These are phyloP conservation scores for Phocoena phocoena DNA, from an alignment of 2,113 vertebrate species.

Conservation along the genomic window DNA sequence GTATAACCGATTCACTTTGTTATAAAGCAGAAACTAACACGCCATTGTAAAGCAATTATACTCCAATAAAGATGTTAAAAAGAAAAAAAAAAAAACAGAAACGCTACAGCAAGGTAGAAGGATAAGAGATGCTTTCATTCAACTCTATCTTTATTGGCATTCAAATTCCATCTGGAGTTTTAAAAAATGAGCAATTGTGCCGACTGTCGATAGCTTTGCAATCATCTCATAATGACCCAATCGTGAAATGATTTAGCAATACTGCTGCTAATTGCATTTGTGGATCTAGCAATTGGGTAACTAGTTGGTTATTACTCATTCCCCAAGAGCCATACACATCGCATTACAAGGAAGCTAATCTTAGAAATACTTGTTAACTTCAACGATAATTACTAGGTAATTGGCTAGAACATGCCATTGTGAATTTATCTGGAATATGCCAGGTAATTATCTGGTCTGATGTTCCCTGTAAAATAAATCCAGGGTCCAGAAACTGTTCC, in stretches of 20 bases:
- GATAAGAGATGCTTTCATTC: background rate
- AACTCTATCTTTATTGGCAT: background rate
- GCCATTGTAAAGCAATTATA: too few species aligned
- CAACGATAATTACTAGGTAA: constrained; percentile 64
- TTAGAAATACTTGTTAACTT: constrained; percentile 60
- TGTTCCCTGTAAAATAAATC: constrained; percentile 73
- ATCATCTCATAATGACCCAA: constrained; percentile 32
- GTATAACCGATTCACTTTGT: too few species aligned
- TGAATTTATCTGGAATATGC: constrained; percentile 60
- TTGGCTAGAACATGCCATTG: constrained; percentile 66
- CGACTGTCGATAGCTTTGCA: background rate
- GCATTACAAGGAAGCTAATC: constrained; percentile 32
- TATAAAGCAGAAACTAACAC: too few species aligned
- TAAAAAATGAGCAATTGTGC: background rate
- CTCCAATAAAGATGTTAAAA: too few species aligned
- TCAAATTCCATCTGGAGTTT: background rate
- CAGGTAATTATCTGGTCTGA: constrained; percentile 73
- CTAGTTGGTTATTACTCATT: constrained; percentile 41
- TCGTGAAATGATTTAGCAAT: background rate
- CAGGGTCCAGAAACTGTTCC: constrained; percentile 50
- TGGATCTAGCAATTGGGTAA: constrained; percentile 47
- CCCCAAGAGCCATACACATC: background rate
- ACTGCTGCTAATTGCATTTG: constrained; percentile 56
- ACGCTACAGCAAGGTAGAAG: background rate
- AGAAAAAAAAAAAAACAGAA: background rate